Percentiles rank a stretch among this genome's conserved stretches.
Conservation (phyloP, 2,797 vertebrate genomes). For the Hyperoplus immaculatus region DNA sequence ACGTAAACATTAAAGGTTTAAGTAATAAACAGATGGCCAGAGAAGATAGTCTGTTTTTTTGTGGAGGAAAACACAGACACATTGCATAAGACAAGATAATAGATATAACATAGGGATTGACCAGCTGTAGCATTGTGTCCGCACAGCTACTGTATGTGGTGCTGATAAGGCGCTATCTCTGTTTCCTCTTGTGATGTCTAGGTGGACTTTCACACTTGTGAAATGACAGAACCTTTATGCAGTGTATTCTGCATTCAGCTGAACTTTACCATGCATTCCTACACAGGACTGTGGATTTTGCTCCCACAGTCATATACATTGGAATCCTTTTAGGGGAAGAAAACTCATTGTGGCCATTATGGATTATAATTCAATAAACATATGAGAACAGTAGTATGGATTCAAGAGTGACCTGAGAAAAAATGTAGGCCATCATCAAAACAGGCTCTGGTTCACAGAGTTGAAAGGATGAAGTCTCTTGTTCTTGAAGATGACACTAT, state of each 20-base stretch:
- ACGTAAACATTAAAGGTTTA: neutral
- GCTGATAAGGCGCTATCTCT: constrained; percentile 9
- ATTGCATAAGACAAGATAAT: neutral
- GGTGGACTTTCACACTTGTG: constrained; percentile 13
- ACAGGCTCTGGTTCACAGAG: neutral
- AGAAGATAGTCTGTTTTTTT: neutral
- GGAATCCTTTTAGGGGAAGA: neutral
- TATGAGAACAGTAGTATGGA: neutral
- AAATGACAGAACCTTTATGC: neutral
- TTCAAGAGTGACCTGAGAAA: neutral
- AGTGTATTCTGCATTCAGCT: neutral
- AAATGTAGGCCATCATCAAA: neutral
- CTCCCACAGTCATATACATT: neutral
- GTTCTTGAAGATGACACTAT: neutral
- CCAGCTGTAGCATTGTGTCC: neutral
- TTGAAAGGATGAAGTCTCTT: neutral
- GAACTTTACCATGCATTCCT: neutral
- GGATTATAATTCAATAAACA: neutral
- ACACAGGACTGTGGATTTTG: neutral
- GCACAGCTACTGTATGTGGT: neutral
- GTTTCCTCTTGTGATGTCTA: neutral
- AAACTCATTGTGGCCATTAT: neutral
- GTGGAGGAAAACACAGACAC: neutral
- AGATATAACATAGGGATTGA: neutral
- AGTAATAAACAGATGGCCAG: constrained; percentile 25